Base-by-base conservation (phyloP, 2,888 invertebrate species). In the Pyrrhia umbra region DNA sequence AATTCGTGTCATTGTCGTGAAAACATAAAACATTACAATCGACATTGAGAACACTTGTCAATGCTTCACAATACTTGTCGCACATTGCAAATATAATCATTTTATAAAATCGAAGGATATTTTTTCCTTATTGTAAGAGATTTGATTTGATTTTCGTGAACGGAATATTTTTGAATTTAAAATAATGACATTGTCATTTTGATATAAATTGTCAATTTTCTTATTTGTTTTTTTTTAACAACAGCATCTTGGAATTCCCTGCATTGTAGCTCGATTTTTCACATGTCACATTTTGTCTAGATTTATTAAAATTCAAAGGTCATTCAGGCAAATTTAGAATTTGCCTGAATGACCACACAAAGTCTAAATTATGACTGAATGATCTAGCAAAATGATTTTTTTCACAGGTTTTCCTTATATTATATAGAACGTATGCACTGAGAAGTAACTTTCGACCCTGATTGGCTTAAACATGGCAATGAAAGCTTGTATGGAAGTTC, bases 1-100 rank as follows among this genome's bases (percentile, higher is more conserved):
- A 46, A 16, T 25, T 42, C 15, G 10, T 3, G n/a, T 20, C 62
- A 6, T 13, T 13, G 6, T 30, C 30, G 30, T 13, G 13, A 13
- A 3, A 13, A 30, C 30, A 13, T 30, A 4, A 30, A 30, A 34
- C 16, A 16, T 15, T 20, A 21, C 27, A 13, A 21, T 25, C 18
- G 37, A 18, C 27, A 46, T 55, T 21, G 23, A 6, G 4, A 9
- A 42, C 13, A 8, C 23, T 56, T 47, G 50, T 49, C 34, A 57
- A 10, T 21, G 18, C n/a, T 9, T 18, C 9, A 58, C 49, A 66
- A 66, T 46, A 8, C n/a, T 9, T 37, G 34, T 58, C 67, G 34
- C 37, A 54, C 25, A 69, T 50, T 46, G 25, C 15, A 27, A 50
- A 30, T 18, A 16, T 37, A n/a, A 37, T 21, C 13, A 49, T 20